Evolutionary conservation across 92 coral and sea anemone species (phyloP), one percentile per base, ranked within the genome.

Genomic region (Virgularia gustaviana): DNA sequence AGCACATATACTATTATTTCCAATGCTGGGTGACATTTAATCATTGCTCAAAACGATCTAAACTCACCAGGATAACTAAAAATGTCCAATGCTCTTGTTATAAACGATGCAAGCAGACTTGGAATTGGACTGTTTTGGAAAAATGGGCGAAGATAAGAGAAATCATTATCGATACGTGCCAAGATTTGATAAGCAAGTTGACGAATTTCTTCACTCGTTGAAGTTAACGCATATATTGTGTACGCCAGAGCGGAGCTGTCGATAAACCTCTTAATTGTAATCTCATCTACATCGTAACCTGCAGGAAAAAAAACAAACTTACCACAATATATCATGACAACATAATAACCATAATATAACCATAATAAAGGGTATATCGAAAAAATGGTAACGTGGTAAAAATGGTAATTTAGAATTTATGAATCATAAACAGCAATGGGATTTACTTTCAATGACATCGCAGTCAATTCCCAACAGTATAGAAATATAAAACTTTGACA

Each of bases 131-230:
- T 90, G 65, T 88, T 83, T 82, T 83, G 81, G 49, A 92, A 78
- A 70, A 82, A 79, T 53, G 82, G 88, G 1, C 89, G 65, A 44
- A 92, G 77, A 60, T 87, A 86, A n/a, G 57, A 79, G 39, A 92
- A n/a, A n/a, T n/a, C n/a, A n/a, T n/a, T n/a, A n/a, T n/a, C n/a
- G 60, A 73, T 89, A 35, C 98, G 86, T 22, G 87, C 66, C 37
- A 92, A 85, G 78, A 92, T 89, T 78, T 87, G 96, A 85, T 88
- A 83, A 24, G 96, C 98, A 1, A 95, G 92, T 58, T 89, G 85
- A 54, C 98, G 96, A 87, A 89, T 76, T 84, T 73, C 88, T 31
- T 52, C 45, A 61, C 85, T 90, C 79, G 82, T 84, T 84, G 96
- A 89, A 27, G 96, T 85, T 77, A 89, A 49, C 4, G 96, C 90